phyloP scores from a whole-genome alignment of 2,113 vertebrate genomes.

The Cavia porcellus region DNA sequence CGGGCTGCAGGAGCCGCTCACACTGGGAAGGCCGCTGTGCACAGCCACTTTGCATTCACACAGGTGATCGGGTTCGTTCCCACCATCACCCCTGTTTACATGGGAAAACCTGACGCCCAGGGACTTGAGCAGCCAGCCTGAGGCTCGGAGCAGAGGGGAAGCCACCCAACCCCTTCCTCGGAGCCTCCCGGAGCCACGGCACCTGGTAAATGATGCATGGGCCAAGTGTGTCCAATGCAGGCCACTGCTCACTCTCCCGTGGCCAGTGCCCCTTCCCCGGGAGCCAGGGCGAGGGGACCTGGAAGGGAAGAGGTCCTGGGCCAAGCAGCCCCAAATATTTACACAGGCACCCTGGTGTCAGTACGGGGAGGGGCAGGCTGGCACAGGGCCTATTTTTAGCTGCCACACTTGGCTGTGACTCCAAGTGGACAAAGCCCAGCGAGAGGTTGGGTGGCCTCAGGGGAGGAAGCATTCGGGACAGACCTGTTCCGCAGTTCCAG shows the following conservation, averaged over 20 bases:
- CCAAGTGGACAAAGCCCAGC: slow-evolving; percentile 9
- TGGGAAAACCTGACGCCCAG: not conserved
- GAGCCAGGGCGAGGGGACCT: not conserved
- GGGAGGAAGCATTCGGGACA: not conserved
- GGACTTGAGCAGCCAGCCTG: fast-evolving
- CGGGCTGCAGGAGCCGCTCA: fast-evolving
- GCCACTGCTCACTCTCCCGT: not conserved
- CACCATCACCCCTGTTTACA: not conserved
- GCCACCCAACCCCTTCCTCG: not conserved
- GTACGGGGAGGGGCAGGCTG: not conserved
- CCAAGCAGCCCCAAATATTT: slow-evolving; percentile 32
- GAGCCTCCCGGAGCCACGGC: not conserved
- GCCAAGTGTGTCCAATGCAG: not conserved
- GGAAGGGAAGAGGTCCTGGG: not conserved
- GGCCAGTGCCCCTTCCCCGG: not conserved
- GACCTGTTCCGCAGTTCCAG: not conserved
- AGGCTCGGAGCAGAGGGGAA: not conserved
- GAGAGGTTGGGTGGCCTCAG: not conserved
- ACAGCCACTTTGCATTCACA: not conserved
- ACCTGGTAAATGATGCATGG: not conserved
- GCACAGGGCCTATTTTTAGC: slow-evolving; percentile 63
- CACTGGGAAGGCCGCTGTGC: fast-evolving
- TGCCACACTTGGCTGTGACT: not conserved
- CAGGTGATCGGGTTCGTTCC: not conserved
- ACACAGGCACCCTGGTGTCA: not conserved